These are phyloP conservation scores for Clitarchus hookeri DNA, from an alignment of 2,888 invertebrate genomes.

Conservation along the genomic window DNA sequence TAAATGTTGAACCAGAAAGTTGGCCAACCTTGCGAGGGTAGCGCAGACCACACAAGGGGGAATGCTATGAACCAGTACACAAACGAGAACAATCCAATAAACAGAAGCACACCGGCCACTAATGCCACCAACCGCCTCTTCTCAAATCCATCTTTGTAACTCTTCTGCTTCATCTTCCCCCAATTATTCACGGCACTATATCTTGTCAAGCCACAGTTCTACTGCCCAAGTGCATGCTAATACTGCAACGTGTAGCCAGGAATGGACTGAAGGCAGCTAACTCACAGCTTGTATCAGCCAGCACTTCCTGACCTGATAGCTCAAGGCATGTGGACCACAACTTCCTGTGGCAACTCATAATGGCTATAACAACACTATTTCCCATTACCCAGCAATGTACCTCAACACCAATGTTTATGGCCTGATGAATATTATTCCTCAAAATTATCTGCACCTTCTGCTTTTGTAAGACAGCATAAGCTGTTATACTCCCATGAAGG, in stretches of 20 bases:
- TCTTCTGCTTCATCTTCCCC: neutral
- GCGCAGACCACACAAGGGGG: slow-evolving; percentile 39
- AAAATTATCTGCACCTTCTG: neutral
- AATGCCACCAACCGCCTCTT: neutral
- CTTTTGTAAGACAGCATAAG: too few species aligned
- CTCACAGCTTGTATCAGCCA: neutral
- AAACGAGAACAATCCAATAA: slow-evolving; percentile 38
- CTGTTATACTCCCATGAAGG: too few species aligned
- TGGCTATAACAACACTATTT: neutral
- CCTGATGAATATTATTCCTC: neutral
- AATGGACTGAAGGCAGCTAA: neutral
- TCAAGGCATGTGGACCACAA: neutral
- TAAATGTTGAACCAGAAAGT: slow-evolving; percentile 36
- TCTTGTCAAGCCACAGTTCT: neutral
- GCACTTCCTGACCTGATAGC: neutral
- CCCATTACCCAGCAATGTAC: neutral
- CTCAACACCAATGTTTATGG: neutral
- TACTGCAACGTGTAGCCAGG: neutral
- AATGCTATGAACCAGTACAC: slow-evolving; percentile 43
- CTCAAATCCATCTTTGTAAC: neutral
- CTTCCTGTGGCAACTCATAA: neutral
- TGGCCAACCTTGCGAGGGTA: slow-evolving; percentile 29
- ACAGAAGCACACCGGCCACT: neutral
- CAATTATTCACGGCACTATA: neutral
- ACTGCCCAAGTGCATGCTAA: neutral